These are phyloP conservation scores for Sycophila sp. DNA, from an alignment of 1,140 invertebrate genomes.

Conservation along the genomic window DNA sequence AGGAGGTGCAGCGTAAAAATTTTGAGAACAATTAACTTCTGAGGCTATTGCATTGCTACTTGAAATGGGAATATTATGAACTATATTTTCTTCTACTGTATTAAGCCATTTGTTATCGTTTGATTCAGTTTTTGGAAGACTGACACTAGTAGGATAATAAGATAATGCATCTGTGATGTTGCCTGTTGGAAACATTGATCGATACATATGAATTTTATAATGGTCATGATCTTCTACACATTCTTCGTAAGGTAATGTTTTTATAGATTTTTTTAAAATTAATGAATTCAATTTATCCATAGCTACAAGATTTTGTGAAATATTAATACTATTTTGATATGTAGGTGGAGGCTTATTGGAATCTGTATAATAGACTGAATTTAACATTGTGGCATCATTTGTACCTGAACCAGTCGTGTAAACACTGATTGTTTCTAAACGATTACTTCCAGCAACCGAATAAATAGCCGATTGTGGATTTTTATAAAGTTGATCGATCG, in stretches of 20 bases:
- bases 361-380: not conserved
- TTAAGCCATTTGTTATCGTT: conserved; percentile 71
- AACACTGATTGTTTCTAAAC: conserved; percentile 75
- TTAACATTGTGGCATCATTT: not conserved
- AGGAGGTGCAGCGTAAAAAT: conserved; percentile 45
- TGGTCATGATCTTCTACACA: conserved; percentile 72
- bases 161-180: conserved; percentile 80
- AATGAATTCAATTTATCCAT: not conserved
- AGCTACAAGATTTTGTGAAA: not conserved
- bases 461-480: conserved; percentile 78
- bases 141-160: conserved; percentile 78
- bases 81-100: conserved; percentile 66
- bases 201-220: conserved; percentile 73
- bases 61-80: not conserved
- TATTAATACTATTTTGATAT: not conserved
- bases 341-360: not conserved
- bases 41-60: not conserved
- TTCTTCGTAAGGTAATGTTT: conserved; percentile 48
- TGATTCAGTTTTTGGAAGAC: conserved; percentile 68
- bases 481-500: conserved; percentile 68
- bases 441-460: conserved; percentile 77
- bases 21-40: not conserved
- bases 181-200: conserved; percentile 75
- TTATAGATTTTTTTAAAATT: not conserved
- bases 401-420: conserved; percentile 73